phyloP scores from a whole-genome alignment of 37 sponge, comb jelly and placozoan genomes.

The Corticium candelabrum region DNA sequence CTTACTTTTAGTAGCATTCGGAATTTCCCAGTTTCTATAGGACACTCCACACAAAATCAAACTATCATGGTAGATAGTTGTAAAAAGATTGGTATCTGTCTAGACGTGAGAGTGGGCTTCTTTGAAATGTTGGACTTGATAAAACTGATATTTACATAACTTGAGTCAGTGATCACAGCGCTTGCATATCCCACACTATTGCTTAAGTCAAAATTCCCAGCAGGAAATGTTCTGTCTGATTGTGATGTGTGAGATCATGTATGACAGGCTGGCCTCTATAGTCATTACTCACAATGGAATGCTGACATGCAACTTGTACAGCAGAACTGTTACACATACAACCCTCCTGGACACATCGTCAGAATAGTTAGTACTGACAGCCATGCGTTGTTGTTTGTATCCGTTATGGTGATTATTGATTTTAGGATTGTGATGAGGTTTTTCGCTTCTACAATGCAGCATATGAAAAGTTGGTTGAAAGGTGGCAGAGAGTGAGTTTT shows the following conservation, averaged over 20 bases:
- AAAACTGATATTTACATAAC: too few species aligned
- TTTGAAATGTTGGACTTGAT: background rate
- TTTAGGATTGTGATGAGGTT: constrained; percentile 8
- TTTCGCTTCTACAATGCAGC: background rate
- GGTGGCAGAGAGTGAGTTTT: background rate
- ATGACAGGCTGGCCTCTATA: background rate
- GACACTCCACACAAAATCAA: too few species aligned
- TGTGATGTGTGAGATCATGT: too few species aligned
- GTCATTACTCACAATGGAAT: background rate
- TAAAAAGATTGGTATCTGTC: background rate
- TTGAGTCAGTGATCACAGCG: too few species aligned
- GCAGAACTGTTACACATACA: background rate
- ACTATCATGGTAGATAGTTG: too few species aligned
- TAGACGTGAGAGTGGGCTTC: background rate
- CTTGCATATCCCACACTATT: too few species aligned
- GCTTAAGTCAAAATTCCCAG: too few species aligned
- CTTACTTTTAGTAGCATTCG: background rate
- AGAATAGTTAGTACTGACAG: background rate
- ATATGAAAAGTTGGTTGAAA: background rate
- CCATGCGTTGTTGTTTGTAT: background rate
- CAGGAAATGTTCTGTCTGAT: too few species aligned
- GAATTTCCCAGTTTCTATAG: too few species aligned
- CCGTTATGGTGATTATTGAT: background rate
- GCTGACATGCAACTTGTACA: background rate
- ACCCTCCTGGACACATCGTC: background rate